Percentiles rank a stretch among this genome's conserved stretches.
Conservation (phyloP, 2,888 invertebrate species). For the Parnassius orleans region DNA sequence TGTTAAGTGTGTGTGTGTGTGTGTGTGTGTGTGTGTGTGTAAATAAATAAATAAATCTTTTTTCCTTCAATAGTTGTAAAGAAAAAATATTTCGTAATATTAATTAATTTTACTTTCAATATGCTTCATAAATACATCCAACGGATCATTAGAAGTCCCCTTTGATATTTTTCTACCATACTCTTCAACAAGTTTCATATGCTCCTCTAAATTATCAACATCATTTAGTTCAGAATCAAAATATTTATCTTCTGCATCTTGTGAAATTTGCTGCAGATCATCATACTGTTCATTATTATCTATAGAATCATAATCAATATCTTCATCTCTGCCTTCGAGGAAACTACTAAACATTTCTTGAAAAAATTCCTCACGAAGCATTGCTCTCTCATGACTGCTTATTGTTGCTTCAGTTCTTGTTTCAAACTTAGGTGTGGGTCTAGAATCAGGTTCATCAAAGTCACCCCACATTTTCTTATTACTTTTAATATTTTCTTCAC, state of each 20-base stretch:
- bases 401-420: slow-evolving; percentile 61
- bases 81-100: not conserved
- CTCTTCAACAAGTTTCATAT: slow-evolving; percentile 63
- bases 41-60: no score
- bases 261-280: slow-evolving; percentile 82
- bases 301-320: slow-evolving; percentile 91
- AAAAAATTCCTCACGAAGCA: slow-evolving; percentile 90
- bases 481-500: slow-evolving; percentile 34
- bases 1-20: no score
- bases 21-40: no score
- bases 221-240: slow-evolving; percentile 92
- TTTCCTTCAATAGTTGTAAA: no score
- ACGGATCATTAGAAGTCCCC: slow-evolving; percentile 80
- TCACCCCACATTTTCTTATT: slow-evolving; percentile 65
- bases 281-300: slow-evolving; percentile 92
- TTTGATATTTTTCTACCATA: slow-evolving; percentile 50
- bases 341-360: slow-evolving; percentile 93
- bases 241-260: slow-evolving; percentile 94
- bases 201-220: slow-evolving; percentile 63
- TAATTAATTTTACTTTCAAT: slow-evolving; percentile 57
- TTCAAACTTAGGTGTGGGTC: slow-evolving; percentile 52
- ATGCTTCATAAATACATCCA: slow-evolving; percentile 87
- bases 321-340: slow-evolving; percentile 88
- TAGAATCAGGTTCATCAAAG: slow-evolving; percentile 70
- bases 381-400: slow-evolving; percentile 80